These are phyloP conservation scores for Carlito syrichta DNA, from an alignment of 2,113 vertebrate genomes.

Conservation along the genomic window DNA sequence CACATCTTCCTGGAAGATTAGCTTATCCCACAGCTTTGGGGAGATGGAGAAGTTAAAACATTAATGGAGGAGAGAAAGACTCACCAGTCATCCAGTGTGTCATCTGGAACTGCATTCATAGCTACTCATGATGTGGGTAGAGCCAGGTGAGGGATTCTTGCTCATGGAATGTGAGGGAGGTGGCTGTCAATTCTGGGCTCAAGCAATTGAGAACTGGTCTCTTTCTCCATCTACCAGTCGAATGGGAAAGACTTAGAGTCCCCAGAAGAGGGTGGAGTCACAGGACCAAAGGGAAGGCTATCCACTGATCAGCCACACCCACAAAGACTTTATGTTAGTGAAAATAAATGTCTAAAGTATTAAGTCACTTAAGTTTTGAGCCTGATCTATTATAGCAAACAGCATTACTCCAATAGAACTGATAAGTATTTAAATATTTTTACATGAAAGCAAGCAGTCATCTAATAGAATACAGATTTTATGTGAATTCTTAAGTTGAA, in stretches of 20 bases:
- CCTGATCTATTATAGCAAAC: not conserved
- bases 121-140: not conserved
- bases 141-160: not conserved
- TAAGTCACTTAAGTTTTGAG: not conserved
- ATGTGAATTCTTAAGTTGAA: not conserved
- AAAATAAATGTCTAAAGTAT: not conserved
- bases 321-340: not conserved
- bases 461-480: not conserved
- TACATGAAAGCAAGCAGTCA: not conserved
- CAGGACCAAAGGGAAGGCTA: not conserved
- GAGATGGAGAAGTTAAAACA: not conserved
- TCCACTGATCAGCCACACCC: not conserved
- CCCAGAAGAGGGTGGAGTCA: not conserved
- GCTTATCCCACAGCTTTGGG: not conserved
- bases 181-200: not conserved
- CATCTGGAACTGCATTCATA: not conserved
- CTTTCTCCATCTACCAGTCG: not conserved
- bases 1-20: not conserved
- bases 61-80: not conserved
- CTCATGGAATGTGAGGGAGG: not conserved
- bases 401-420: not conserved
- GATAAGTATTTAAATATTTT: constrained; percentile 15
- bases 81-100: not conserved
- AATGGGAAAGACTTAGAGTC: not conserved
- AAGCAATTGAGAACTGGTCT: not conserved